Evolutionary conservation across 2,113 vertebrate genomes (phyloP), one percentile per base, ranked within the genome.

Genomic region (Pristiophorus japonicus): DNA sequence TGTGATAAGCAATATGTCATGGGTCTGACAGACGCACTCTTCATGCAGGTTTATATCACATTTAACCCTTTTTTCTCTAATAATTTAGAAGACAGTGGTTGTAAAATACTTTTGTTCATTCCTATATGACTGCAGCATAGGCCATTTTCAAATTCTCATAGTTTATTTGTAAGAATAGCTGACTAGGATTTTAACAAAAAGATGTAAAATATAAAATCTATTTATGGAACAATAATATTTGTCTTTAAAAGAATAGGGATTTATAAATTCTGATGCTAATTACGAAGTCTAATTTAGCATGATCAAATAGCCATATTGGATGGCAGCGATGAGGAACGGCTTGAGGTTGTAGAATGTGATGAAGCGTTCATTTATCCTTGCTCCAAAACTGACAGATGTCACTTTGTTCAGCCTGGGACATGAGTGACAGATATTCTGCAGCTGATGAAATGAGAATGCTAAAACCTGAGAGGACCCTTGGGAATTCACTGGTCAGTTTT

Each of bases 341-440:
- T 67, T 94, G 42, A 94, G 38, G 91, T 94, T 94, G 91, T 45
- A 75, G 95, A 97, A 97, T 97, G 97, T 97, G 97, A 96, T 97
- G 95, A 75, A 97, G 98, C 97, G 98, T 97, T 98, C 97, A 97
- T 97, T 97, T 97, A 98, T 98, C 98, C 98, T 98, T 98, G 98
- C 98, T 98, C 98, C 98, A 98, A 99, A 98, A 99, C 98, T 98
- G 99, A 98, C 99, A 99, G 99, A 99, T 99, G 99, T 99, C 99
- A 98, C 97, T 98, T 98, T 98, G 98, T 98, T 97, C 98, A 97
- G 97, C 97, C 97, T 98, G 97, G 97, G 97, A 97, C 96, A 96
- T 98, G 98, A 98, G 97, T 97, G 98, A 98, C 98, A 97, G 97
- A 97, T 97, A 97, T 97, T 97, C 97, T 97, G 98, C 98, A 97